phyloP scores from a whole-genome alignment of 1,140 invertebrate genomes.

The Streblospio benedicti region DNA sequence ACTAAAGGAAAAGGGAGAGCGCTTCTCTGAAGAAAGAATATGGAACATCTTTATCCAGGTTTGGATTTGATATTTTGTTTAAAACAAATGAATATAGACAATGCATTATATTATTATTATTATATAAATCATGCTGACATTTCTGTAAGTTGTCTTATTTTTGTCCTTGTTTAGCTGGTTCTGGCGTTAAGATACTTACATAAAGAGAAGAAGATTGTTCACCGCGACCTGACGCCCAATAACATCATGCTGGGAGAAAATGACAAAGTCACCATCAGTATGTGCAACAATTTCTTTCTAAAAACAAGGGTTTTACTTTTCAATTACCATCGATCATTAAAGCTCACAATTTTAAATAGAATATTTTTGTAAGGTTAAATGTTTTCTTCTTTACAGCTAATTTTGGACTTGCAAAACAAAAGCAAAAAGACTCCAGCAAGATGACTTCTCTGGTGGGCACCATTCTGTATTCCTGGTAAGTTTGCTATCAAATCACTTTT shows the following conservation, averaged over 20 bases:
- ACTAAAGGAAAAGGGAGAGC: slow-evolving; percentile 44
- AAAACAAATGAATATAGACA: too few species aligned
- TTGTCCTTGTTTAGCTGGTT: slow-evolving; percentile 33
- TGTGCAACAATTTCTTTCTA: slow-evolving; percentile 20
- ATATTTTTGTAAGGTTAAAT: neutral
- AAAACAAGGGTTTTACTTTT: neutral
- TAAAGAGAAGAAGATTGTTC: slow-evolving; percentile 48
- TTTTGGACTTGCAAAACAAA: slow-evolving; percentile 49
- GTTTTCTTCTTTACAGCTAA: slow-evolving; percentile 33
- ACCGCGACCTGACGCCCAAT: slow-evolving; percentile 46
- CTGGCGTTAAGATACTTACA: slow-evolving; percentile 46
- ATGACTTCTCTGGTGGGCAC: slow-evolving; percentile 49
- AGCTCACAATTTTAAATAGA: too few species aligned
- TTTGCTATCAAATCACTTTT: neutral
- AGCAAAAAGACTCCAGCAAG: slow-evolving; percentile 43
- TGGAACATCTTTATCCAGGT: slow-evolving; percentile 48
- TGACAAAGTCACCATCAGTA: slow-evolving; percentile 48
- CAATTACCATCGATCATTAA: too few species aligned
- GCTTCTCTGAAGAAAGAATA: slow-evolving; percentile 41
- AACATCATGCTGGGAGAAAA: slow-evolving; percentile 49
- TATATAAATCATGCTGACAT: neutral
- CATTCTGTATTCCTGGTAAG: slow-evolving; percentile 48
- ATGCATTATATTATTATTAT: neutral
- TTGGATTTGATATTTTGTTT: neutral
- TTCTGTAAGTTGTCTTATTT: neutral